Evolutionary conservation across 1,140 invertebrate species (phyloP).

Genomic region (Ips nitidus): DNA sequence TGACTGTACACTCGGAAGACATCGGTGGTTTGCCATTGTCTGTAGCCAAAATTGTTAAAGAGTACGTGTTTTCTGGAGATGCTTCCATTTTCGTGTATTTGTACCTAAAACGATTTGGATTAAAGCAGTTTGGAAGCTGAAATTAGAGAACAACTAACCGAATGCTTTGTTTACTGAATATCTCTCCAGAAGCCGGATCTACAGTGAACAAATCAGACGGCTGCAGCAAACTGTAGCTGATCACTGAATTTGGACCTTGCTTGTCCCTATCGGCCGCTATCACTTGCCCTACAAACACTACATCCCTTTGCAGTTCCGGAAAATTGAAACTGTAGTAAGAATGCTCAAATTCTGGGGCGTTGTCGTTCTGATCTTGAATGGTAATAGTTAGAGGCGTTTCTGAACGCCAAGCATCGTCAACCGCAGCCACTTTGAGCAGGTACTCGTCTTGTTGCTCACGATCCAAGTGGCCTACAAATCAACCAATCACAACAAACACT

Average conservation of each 20-base stretch:
- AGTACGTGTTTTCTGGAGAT: conserved; percentile 86
- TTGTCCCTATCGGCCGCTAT: conserved; percentile 87
- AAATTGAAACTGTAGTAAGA: conserved; percentile 88
- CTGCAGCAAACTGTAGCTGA: conserved; percentile 88
- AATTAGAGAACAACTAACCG: conserved; percentile 44
- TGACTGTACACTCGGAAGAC: conserved; percentile 79
- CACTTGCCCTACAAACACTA: conserved; percentile 86
- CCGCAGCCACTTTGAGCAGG: conserved; percentile 80
- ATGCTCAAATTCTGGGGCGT: conserved; percentile 87
- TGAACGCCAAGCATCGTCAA: conserved; percentile 85
- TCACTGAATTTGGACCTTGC: conserved; percentile 89
- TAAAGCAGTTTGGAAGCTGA: not conserved
- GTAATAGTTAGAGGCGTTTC: conserved; percentile 89
- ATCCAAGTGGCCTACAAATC: conserved; percentile 64
- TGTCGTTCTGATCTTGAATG: conserved; percentile 94
- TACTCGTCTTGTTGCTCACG: conserved; percentile 91
- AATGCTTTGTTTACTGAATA: conserved; percentile 81
- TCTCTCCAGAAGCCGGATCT: conserved; percentile 86
- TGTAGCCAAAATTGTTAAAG: conserved; percentile 81
- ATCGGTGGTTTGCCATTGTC: conserved; percentile 93
- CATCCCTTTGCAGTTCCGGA: conserved; percentile 76
- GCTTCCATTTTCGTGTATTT: conserved; percentile 74
- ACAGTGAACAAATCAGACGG: conserved; percentile 89
- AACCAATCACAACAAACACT: not conserved
- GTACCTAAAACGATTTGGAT: conserved; percentile 55